These are phyloP conservation scores for Riparia riparia DNA, from an alignment of 2,113 vertebrate genomes.

Conservation along the genomic window DNA sequence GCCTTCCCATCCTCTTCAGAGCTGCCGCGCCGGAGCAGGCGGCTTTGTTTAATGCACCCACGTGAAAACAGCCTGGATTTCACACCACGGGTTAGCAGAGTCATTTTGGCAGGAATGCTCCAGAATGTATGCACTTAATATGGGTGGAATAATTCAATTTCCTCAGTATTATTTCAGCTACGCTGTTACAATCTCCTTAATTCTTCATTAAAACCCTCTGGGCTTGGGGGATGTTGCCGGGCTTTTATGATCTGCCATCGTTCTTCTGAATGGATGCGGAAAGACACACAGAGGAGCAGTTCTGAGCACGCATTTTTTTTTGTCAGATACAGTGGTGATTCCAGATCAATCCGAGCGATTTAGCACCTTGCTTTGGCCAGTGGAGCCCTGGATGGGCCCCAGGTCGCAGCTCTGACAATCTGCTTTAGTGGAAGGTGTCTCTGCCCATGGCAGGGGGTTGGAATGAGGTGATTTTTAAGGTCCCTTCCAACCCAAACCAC, in stretches of 20 bases:
- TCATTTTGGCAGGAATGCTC: constrained; percentile 64
- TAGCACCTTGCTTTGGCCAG: not conserved
- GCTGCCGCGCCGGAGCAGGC: constrained; percentile 17
- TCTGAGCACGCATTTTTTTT: constrained; percentile 50
- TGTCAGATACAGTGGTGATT: constrained; percentile 28
- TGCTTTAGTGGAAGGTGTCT: not conserved
- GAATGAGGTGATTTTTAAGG: not conserved
- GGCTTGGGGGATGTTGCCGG: constrained; percentile 51
- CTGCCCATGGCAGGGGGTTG: not conserved
- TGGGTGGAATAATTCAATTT: constrained; percentile 76
- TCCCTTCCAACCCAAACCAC: not conserved
- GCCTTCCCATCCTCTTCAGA: constrained; percentile 41
- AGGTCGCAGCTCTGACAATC: not conserved
- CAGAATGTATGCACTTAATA: constrained; percentile 74
- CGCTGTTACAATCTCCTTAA: constrained; percentile 65
- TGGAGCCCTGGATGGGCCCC: not conserved
- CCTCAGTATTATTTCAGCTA: constrained; percentile 72
- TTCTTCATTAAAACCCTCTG: constrained; percentile 77
- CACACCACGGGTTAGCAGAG: constrained; percentile 59
- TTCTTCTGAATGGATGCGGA: constrained; percentile 47
- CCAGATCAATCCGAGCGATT: constrained; percentile 33
- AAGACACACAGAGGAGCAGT: constrained; percentile 68
- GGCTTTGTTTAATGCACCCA: constrained; percentile 71
- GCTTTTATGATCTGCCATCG: constrained; percentile 48
- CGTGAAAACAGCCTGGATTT: constrained; percentile 72